A percentile compares a stretch with the other conserved stretches of the same genome.
These are phyloP conservation scores for Takifugu bimaculatus DNA, from an alignment of 2,113 vertebrate species.

Conservation along the genomic window DNA sequence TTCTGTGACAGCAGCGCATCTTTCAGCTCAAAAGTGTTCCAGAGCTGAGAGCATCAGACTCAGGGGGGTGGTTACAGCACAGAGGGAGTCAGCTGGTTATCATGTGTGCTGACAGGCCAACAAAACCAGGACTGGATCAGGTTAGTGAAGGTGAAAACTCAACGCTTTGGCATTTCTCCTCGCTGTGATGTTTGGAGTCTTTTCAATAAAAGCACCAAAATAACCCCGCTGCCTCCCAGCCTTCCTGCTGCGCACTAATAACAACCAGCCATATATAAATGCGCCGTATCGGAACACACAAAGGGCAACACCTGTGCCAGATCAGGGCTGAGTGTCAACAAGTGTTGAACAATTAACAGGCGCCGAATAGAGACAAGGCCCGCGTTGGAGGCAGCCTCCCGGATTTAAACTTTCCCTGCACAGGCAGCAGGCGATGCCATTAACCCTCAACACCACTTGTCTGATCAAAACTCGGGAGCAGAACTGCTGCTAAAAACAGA, in stretches of 20 bases:
- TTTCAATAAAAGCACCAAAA: constrained; percentile 50
- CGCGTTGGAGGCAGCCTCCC: too few relatives aligned
- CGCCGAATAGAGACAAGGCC: too few relatives aligned
- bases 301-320: constrained; percentile 29
- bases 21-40: background rate
- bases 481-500: constrained; percentile 64
- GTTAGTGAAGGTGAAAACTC: constrained; percentile 4
- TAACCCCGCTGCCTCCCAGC: constrained; percentile 31
- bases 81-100: background rate
- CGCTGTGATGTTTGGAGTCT: constrained; percentile 23
- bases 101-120: background rate
- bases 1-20: background rate
- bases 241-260: constrained; percentile 50
- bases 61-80: too few relatives aligned
- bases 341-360: constrained; percentile 12
- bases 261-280: constrained; percentile 45
- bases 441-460: constrained; percentile 45
- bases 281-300: constrained; percentile 22
- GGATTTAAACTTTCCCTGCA: constrained; percentile 3
- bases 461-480: constrained; percentile 45
- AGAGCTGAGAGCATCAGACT: background rate
- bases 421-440: constrained; percentile 35
- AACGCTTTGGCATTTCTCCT: constrained; percentile 43
- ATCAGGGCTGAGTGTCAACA: constrained; percentile 18
- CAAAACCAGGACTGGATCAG: background rate